Evolutionary conservation across 2,113 vertebrate genomes (phyloP).

Genomic region (Thomomys bottae): DNA sequence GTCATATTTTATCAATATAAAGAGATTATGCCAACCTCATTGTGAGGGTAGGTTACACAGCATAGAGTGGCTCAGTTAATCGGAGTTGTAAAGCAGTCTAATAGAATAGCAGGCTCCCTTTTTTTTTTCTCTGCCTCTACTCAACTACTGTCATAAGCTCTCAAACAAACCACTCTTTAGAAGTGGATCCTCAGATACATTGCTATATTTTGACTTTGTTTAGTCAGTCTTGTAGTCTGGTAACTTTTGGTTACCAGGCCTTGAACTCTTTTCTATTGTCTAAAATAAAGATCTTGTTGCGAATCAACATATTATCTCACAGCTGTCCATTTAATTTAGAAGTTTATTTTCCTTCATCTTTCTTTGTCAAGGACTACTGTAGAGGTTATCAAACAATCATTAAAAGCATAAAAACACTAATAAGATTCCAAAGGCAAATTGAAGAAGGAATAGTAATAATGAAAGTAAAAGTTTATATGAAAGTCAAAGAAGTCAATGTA

Average conservation of each 20-base stretch:
- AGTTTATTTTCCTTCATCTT: constrained; percentile 1
- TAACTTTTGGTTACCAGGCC: neutral
- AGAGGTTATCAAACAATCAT: neutral
- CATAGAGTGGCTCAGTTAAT: neutral
- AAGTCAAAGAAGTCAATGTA: neutral
- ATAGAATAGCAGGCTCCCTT: neutral
- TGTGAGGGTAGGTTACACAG: neutral
- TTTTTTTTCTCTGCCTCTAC: neutral
- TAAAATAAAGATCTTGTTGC: neutral
- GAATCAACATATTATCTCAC: neutral
- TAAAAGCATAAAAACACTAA: neutral
- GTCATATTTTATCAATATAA: neutral
- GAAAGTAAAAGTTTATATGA: neutral
- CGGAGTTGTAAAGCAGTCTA: no score
- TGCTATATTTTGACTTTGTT: neutral
- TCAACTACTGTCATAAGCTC: neutral
- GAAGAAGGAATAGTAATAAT: neutral
- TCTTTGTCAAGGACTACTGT: neutral
- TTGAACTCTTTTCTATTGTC: neutral
- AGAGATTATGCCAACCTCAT: neutral
- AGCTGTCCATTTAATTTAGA: neutral
- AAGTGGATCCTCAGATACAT: neutral
- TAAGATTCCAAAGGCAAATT: neutral
- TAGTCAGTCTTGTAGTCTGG: neutral
- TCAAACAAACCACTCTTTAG: neutral